Percentiles rank a stretch among this genome's conserved stretches.
Conservation (phyloP, 2,113 vertebrate genomes). For the Otis tarda region DNA sequence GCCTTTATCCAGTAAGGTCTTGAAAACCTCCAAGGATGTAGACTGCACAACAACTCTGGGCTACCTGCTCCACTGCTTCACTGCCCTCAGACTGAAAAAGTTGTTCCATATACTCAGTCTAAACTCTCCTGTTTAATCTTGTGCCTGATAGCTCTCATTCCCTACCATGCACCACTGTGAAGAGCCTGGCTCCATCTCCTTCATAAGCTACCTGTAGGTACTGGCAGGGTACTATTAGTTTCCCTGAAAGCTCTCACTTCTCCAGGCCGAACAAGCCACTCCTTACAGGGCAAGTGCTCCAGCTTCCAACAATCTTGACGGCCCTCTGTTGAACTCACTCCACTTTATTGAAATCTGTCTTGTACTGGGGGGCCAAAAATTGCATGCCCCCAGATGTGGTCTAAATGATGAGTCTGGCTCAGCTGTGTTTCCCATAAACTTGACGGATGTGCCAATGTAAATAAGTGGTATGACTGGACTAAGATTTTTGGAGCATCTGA, state of each 20-base stretch:
- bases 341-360: background rate
- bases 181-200: background rate
- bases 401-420: background rate
- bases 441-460: background rate
- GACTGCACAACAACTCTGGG: background rate
- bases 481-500: background rate
- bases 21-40: background rate
- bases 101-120: background rate
- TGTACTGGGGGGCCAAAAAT: background rate
- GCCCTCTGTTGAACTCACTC: background rate
- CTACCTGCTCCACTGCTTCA: background rate
- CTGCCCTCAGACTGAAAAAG: background rate
- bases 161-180: fast-evolving
- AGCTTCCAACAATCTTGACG: background rate
- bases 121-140: background rate
- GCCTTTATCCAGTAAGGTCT: background rate
- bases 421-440: background rate
- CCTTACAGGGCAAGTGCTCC: background rate
- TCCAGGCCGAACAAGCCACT: background rate
- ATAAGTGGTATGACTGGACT: background rate
- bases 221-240: background rate
- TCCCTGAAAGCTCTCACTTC: background rate
- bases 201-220: background rate
- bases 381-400: background rate
- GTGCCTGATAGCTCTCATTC: background rate